Evolutionary conservation across 2,113 vertebrate genomes (phyloP).

Genomic region (Nerophis ophidion): DNA sequence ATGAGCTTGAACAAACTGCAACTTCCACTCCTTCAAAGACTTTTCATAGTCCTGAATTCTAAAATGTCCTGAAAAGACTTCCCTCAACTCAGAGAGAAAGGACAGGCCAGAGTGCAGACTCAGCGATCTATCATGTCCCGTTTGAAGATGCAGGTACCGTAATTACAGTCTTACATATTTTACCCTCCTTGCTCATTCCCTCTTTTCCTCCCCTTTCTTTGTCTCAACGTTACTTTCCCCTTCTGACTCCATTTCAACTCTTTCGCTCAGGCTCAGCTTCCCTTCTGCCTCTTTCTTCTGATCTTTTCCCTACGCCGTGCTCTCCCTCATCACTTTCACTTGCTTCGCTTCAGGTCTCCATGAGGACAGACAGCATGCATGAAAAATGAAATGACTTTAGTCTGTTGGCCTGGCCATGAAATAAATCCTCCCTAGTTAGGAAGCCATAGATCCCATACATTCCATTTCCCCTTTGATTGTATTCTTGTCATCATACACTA

Average conservation of each 20-base stretch:
- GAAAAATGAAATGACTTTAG: constrained; percentile 67
- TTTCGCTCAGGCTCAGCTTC: constrained; percentile 17
- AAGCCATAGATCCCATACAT: constrained; percentile 60
- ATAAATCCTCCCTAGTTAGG: constrained; percentile 65
- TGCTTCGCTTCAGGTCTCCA: constrained; percentile 44
- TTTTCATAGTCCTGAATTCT: background rate
- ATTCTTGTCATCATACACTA: constrained; percentile 25
- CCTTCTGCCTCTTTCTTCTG: constrained; percentile 25
- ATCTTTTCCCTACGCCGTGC: constrained; percentile 18
- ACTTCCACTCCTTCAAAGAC: background rate
- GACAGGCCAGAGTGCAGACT: constrained; percentile 8
- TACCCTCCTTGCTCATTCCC: constrained; percentile 9
- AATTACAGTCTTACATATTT: constrained; percentile 36
- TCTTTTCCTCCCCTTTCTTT: constrained; percentile 28
- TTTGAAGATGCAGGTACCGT: constrained; percentile 44
- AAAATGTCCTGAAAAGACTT: background rate
- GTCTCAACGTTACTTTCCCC: constrained; percentile 12
- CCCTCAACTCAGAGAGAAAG: constrained; percentile 2
- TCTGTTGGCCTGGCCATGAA: constrained; percentile 54
- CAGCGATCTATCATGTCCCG: constrained; percentile 25
- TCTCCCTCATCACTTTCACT: constrained; percentile 28
- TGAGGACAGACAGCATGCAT: constrained; percentile 63
- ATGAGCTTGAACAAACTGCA: constrained; percentile 22
- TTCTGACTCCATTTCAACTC: constrained; percentile 3
- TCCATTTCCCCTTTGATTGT: constrained; percentile 54